phyloP scores from a whole-genome alignment of 2,113 vertebrate species.

The Ceratotherium simum region DNA sequence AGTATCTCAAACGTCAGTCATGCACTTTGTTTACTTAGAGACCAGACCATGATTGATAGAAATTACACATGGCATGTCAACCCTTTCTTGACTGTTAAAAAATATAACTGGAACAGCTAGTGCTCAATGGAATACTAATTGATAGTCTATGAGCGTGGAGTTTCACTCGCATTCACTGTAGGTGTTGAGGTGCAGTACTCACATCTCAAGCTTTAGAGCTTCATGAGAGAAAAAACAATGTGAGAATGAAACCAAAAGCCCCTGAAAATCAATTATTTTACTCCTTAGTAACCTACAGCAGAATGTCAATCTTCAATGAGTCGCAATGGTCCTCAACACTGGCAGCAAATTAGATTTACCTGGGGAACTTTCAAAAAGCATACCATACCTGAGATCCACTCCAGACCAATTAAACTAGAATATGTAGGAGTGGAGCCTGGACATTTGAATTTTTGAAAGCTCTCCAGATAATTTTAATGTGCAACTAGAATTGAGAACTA shows the following conservation, averaged over 20 bases:
- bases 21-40: constrained; percentile 57
- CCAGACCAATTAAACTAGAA: not conserved
- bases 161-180: not conserved
- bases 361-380: not conserved
- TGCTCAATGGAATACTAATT: constrained; percentile 38
- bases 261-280: constrained; percentile 28
- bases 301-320: not conserved
- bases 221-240: not conserved
- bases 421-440: not conserved
- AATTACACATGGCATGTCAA: not conserved
- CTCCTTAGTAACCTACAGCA: not conserved
- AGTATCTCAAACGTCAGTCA: constrained; percentile 42
- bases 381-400: not conserved
- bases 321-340: not conserved
- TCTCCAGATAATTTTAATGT: not conserved
- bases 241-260: constrained; percentile 17
- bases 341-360: not conserved
- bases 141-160: constrained; percentile 13
- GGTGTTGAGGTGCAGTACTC: not conserved
- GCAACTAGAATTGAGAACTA: not conserved
- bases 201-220: not conserved
- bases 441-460: not conserved
- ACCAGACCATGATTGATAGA: constrained; percentile 17
- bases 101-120: not conserved
- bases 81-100: constrained; percentile 44